Evolutionary conservation across 2,797 vertebrate species (phyloP), one percentile per base, ranked within the genome.

Genomic region (Girardinus metallicus): DNA sequence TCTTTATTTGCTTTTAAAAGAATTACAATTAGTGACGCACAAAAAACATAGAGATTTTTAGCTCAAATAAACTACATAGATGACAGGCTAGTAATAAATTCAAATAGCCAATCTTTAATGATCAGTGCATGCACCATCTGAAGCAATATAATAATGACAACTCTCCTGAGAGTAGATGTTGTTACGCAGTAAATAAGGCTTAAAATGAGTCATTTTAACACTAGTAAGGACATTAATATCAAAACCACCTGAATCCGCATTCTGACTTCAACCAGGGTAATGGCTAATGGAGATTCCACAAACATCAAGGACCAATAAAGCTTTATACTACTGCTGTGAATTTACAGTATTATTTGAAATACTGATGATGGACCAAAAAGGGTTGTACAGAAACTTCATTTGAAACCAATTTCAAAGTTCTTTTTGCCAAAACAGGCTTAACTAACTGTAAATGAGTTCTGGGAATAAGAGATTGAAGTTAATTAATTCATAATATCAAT

Each of bases 1-100:
- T 84, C 88, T 78, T 89, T 91, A 88, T 80, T 83, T n/a, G 79
- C 76, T 55, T 60, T 16, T 66, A 82, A 78, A 39, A 60, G 64
- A 43, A 44, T 11, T 16, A 16, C 2, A 71, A 29, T 29, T 15
- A 44, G 12, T 44, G 8, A 44, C 4, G 26, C 26, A 46, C 26
- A 46, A n/a, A 18, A 5, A 71, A 71, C n/a, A 46, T 13, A 10
- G 66, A 68, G 64, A 43, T 70, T 41, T 70, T 70, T 2, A 12
- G 21, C 21, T 23, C 31, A 31, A 39, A 12, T 31, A 70, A 26
- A 41, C 39, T 41, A 12, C 10, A 43, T 15, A 15, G 41, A 70
- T 41, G 39, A 71, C 13, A n/a, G 26, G 68, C 41, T 13, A 16
- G 12, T 44, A 29, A 3, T 3, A 44, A 44, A 44, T 44, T 44